Conservation (phyloP, 2,797 vertebrate species). For the Hippoglossus hippoglossus region DNA sequence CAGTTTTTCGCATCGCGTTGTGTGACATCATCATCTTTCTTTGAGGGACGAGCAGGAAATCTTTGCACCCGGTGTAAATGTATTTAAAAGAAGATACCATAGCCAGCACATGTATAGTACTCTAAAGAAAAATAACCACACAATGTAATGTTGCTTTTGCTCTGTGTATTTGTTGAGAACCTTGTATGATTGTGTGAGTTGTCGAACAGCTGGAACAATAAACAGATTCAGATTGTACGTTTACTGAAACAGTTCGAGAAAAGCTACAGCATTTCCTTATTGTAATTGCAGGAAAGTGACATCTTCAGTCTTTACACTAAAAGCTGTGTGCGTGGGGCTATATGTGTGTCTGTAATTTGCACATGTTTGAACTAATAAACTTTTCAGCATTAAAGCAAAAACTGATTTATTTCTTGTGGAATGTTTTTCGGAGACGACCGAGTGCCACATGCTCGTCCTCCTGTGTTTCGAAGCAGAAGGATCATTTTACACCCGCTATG, state of each 20-base stretch:
- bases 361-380: conserved; percentile 50
- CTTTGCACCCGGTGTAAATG: conserved; percentile 49
- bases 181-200: conserved; percentile 31
- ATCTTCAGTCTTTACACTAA: conserved; percentile 9
- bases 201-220: not conserved
- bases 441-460: too few species aligned
- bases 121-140: conserved; percentile 39
- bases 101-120: conserved; percentile 54
- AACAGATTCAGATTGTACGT: not conserved
- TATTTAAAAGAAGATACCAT: not conserved
- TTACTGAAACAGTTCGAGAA: conserved; percentile 8
- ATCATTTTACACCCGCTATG: too few species aligned
- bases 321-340: conserved; percentile 15
- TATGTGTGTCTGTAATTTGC: conserved; percentile 43
- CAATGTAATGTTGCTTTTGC: conserved; percentile 47
- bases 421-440: too few species aligned
- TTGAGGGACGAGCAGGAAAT: conserved; percentile 14
- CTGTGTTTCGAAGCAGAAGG: too few species aligned
- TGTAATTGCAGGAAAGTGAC: not conserved
- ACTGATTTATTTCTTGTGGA: too few species aligned
- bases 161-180: conserved; percentile 38
- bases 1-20: conserved; percentile 12
- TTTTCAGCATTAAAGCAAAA: conserved; percentile 17
- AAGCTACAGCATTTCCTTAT: not conserved
- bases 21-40: conserved; percentile 15